Conservation (phyloP, 2,113 vertebrate genomes). For the Nasalis larvatus region DNA sequence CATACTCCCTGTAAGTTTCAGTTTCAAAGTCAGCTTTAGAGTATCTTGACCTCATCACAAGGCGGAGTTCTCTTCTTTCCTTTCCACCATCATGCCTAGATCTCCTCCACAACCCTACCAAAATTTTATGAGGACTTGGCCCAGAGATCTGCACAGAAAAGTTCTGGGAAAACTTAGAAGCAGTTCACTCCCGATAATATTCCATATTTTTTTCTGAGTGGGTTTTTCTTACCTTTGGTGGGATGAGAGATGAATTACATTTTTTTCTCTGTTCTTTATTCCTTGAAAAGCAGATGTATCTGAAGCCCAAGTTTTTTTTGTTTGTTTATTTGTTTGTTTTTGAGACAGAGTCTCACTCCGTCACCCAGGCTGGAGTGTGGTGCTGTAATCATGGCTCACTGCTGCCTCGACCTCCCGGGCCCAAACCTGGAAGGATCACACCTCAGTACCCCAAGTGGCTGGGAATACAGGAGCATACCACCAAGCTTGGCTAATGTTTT, state of each 20-base stretch:
- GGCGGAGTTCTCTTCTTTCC: not conserved
- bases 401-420: too few relatives aligned
- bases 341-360: too few relatives aligned
- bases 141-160: not conserved
- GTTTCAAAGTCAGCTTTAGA: not conserved
- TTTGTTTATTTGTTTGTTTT: too few relatives aligned
- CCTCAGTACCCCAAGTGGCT: too few relatives aligned
- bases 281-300: not conserved
- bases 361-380: too few relatives aligned
- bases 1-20: not conserved
- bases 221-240: not conserved
- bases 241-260: constrained; percentile 17
- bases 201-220: constrained; percentile 7
- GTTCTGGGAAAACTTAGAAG: constrained; percentile 8
- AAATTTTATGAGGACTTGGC: constrained; percentile 19
- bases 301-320: not conserved
- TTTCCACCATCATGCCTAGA: not conserved
- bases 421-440: too few relatives aligned
- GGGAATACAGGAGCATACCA: too few relatives aligned
- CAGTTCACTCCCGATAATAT: not conserved
- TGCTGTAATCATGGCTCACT: too few relatives aligned
- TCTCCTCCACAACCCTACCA: not conserved
- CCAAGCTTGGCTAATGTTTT: too few relatives aligned
- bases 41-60: not conserved
- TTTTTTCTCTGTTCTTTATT: constrained; percentile 4